Base-by-base conservation (phyloP, 2,113 vertebrate genomes). In the Halcyon senegalensis region DNA sequence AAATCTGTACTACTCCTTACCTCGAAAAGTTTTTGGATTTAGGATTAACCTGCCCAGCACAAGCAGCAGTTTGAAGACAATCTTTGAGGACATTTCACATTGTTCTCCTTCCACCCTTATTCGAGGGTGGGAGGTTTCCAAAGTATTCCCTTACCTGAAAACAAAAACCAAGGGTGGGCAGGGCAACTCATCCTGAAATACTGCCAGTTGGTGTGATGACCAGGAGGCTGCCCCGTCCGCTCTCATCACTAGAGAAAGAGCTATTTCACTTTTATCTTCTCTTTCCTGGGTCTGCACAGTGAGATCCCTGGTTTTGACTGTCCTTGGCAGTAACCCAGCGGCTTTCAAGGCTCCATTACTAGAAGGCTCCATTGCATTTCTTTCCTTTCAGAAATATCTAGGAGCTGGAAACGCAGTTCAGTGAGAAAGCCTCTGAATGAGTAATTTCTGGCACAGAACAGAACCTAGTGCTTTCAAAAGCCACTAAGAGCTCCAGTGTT, bases 371-470 rank as follows among this genome's bases (percentile, higher is more conserved):
- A 2, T 5, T 48, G 73, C 43, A 48, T 51, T 77, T 89, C 81
- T 48, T 9, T 63, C 69, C 80, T 80, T 91, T 94, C 81, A 73
- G 84, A 89, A 96, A 37, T 1, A 63, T 9, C 87, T 41, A 64
- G 23, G 93, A 79, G 89, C 53, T 94, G 89, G 80, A 84, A 95
- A 79, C 0, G 10, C 53, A 43, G 82, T 11, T 85, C 87, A 90
- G 2, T 39, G 67, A 89, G 73, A 80, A 93, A 95, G 66, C 35
- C 62, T 58, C 81, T 91, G 94, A 96, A 95, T 85, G 91, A 85
- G 84, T 66, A 41, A 74, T 88, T 97, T 91, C 93, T 95, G 94
- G 93, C 91, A 96, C 90, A 17, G 75, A 83, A 55, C 28, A 74
- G 84, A 90, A 83, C 7, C 18, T 0, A 39, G 69, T 81, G 75